phyloP scores from a whole-genome alignment of 2,113 vertebrate genomes.

The Misgurnus mizolepis region DNA sequence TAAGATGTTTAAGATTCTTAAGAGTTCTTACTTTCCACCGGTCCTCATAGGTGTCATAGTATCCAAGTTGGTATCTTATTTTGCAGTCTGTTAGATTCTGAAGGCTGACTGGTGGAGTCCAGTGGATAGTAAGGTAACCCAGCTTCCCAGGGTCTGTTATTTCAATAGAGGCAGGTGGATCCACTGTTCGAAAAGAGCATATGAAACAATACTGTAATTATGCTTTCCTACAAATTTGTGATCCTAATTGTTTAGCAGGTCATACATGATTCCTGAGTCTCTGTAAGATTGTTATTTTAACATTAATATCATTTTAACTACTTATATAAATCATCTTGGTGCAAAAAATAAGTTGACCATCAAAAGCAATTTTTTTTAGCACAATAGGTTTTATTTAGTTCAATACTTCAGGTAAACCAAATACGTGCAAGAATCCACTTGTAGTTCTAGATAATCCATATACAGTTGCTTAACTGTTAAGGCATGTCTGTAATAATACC shows the following conservation, averaged over 20 bases:
- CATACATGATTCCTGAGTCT: background rate
- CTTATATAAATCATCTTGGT: too few species aligned
- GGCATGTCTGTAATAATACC: too few species aligned
- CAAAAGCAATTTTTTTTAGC: too few species aligned
- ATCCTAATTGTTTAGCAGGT: too few species aligned
- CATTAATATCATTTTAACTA: too few species aligned
- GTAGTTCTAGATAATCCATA: background rate
- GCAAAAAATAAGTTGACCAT: too few species aligned
- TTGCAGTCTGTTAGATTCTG: constrained; percentile 65
- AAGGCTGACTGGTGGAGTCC: constrained; percentile 71
- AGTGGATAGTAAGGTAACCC: constrained; percentile 78
- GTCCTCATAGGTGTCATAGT: constrained; percentile 65
- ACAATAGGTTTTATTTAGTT: too few species aligned
- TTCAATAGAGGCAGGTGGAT: constrained; percentile 76
- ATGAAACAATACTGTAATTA: too few species aligned
- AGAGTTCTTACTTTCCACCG: constrained; percentile 79
- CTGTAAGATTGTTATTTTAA: background rate
- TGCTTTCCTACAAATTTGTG: too few species aligned
- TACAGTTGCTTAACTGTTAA: too few species aligned
- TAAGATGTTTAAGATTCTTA: background rate
- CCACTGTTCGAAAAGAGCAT: constrained; percentile 68
- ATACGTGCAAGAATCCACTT: background rate
- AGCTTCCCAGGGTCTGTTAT: constrained; percentile 82
- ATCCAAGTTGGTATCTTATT: constrained; percentile 77
- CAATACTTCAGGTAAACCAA: background rate